A percentile compares a stretch with the other conserved stretches of the same genome.
Conservation (phyloP, 1,140 invertebrate genomes). For the Euglossa dilemma region DNA sequence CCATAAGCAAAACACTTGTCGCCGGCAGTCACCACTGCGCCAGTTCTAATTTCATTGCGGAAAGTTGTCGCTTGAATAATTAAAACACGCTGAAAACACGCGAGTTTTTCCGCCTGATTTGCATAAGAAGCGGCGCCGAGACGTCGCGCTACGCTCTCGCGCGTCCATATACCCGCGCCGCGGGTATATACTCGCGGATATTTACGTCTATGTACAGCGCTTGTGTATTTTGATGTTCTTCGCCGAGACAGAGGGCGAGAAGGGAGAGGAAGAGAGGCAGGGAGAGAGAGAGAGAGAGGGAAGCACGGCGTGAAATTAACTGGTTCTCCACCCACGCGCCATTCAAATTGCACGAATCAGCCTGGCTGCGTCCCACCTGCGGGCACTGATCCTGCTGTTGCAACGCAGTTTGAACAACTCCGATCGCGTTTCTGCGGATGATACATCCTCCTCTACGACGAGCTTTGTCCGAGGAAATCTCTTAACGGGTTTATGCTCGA, state of each 20-base stretch:
- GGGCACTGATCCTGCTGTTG: conserved; percentile 29
- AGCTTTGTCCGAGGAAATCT: background rate
- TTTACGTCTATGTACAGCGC: conserved; percentile 40
- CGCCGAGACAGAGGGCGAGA: background rate
- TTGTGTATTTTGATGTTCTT: conserved; percentile 23
- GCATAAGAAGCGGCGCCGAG: conserved; percentile 66
- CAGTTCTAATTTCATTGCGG: conserved; percentile 81
- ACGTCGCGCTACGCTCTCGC: conserved; percentile 7
- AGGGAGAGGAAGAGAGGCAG: background rate
- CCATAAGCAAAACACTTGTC: conserved; percentile 79
- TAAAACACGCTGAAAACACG: conserved; percentile 79
- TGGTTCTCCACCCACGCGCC: conserved; percentile 57
- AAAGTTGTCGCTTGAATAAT: conserved; percentile 82
- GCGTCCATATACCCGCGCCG: background rate
- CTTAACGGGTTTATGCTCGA: background rate
- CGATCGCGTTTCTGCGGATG: conserved; percentile 18
- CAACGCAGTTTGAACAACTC: background rate
- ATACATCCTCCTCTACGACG: background rate
- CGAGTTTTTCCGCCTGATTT: conserved; percentile 75
- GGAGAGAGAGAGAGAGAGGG: background rate
- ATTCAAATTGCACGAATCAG: conserved; percentile 57
- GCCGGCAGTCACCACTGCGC: conserved; percentile 74
- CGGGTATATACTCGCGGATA: background rate
- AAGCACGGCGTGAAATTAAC: conserved; percentile 63
- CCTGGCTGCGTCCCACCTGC: conserved; percentile 56